Evolutionary conservation across 2,888 invertebrate species (phyloP).

Genomic region (Villa cingulata): DNA sequence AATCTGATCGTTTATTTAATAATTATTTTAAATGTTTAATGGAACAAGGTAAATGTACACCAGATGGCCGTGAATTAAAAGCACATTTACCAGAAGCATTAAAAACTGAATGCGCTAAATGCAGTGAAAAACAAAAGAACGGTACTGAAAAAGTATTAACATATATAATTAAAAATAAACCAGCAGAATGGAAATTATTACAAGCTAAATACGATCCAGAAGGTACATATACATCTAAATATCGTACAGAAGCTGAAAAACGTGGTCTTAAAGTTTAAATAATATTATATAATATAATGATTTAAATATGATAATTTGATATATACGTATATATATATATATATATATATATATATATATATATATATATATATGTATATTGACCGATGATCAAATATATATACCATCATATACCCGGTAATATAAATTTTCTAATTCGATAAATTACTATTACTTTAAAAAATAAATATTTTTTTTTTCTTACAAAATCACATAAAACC

Average conservation of each 20-base stretch:
- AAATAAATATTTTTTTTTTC: too few relatives aligned
- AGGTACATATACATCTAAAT: constrained; percentile 49
- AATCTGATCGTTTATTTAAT: constrained; percentile 46
- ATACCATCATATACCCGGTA: too few relatives aligned
- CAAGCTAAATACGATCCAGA: constrained; percentile 55
- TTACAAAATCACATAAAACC: too few relatives aligned
- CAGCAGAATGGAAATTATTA: constrained; percentile 48
- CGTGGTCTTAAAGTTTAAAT: constrained; percentile 33
- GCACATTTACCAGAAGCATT: constrained; percentile 60
- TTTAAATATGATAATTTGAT: too few relatives aligned
- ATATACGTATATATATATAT: too few relatives aligned
- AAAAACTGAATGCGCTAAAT: constrained; percentile 50
- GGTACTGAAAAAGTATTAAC: constrained; percentile 52
- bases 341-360: too few relatives aligned
- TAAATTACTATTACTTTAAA: too few relatives aligned
- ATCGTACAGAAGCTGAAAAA: constrained; percentile 43
- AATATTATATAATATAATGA: too few relatives aligned
- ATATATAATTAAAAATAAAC: constrained; percentile 50
- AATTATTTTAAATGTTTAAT: constrained; percentile 52
- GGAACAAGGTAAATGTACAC: constrained; percentile 48
- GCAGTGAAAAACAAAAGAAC: constrained; percentile 48
- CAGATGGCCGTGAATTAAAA: constrained; percentile 56
- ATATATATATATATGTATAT: too few relatives aligned
- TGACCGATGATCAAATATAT: too few relatives aligned
- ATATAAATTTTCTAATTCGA: too few relatives aligned